Conservation (phyloP, 2,797 vertebrate species). For the Myiotriccus ornatus region DNA sequence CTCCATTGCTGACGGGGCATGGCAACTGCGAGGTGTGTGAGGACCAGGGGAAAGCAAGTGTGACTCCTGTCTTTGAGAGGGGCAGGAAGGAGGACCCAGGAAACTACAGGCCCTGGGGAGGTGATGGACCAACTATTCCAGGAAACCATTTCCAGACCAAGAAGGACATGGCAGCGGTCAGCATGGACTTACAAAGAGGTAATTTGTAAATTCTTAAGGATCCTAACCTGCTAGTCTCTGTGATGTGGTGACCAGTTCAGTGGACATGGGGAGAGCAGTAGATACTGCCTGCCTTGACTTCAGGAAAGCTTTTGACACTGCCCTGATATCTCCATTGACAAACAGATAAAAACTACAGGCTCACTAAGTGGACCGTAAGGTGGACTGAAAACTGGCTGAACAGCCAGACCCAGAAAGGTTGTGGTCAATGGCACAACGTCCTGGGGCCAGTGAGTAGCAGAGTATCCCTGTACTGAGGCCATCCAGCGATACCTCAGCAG, state of each 20-base stretch:
- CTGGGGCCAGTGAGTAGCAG: not conserved
- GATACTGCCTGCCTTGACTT: not conserved
- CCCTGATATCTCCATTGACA: not conserved
- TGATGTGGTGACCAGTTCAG: not conserved
- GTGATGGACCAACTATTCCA: not conserved
- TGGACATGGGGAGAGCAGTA: not conserved
- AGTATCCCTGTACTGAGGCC: not conserved
- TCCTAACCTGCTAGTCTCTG: not conserved
- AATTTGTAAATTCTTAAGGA: not conserved
- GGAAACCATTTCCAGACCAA: not conserved
- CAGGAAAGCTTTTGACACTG: not conserved
- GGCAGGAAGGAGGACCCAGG: fast-evolving
- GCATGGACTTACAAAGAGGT: not conserved
- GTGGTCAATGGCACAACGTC: not conserved
- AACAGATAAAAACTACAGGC: not conserved
- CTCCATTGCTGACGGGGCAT: not conserved
- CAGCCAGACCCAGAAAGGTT: not conserved
- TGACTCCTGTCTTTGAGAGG: not conserved
- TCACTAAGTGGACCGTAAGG: not conserved
- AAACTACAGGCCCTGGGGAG: not conserved
- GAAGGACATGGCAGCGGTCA: not conserved
- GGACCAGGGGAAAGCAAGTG: not conserved
- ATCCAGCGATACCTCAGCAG: fast-evolving
- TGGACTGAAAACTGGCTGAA: not conserved
- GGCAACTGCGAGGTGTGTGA: not conserved